Conservation (phyloP, 2,888 invertebrate genomes). For the Eupsilia transversa region DNA sequence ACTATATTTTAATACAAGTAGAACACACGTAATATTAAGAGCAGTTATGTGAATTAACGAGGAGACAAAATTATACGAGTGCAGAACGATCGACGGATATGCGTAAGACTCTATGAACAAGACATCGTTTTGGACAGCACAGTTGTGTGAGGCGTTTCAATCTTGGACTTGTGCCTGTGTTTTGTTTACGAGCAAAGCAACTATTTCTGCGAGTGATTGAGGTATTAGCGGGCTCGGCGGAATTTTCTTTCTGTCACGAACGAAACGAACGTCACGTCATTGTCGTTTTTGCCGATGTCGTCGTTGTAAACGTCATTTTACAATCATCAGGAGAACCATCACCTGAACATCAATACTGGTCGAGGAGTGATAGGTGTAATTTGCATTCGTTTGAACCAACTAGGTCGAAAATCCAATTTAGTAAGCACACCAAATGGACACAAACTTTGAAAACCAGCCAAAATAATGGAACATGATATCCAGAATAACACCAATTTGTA, state of each 20-base stretch:
- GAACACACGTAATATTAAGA: constrained; percentile 27
- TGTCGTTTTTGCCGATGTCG: no score
- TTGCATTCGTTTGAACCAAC: constrained; percentile 16
- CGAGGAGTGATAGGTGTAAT: not conserved
- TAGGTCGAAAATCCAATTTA: not conserved
- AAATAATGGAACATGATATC: constrained; percentile 48
- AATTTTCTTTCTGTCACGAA: not conserved
- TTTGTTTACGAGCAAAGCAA: constrained; percentile 45
- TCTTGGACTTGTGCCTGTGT: constrained; percentile 55
- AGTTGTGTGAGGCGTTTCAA: constrained; percentile 21
- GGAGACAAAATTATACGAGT: constrained; percentile 52
- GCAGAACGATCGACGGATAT: constrained; percentile 46
- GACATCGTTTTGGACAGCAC: constrained; percentile 34
- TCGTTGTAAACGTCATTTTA: no score
- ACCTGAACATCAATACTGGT: not conserved
- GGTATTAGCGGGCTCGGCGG: not conserved
- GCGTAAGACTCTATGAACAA: constrained; percentile 43
- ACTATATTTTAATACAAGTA: constrained; percentile 34
- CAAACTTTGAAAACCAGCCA: constrained; percentile 50
- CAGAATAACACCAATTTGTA: constrained; percentile 28
- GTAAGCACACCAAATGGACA: not conserved
- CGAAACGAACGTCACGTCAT: no score
- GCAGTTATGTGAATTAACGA: constrained; percentile 50
- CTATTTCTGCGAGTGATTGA: constrained; percentile 29
- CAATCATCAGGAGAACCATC: not conserved